Base-by-base conservation (phyloP, 1,140 invertebrate species). In the Octopus bimaculoides region DNA sequence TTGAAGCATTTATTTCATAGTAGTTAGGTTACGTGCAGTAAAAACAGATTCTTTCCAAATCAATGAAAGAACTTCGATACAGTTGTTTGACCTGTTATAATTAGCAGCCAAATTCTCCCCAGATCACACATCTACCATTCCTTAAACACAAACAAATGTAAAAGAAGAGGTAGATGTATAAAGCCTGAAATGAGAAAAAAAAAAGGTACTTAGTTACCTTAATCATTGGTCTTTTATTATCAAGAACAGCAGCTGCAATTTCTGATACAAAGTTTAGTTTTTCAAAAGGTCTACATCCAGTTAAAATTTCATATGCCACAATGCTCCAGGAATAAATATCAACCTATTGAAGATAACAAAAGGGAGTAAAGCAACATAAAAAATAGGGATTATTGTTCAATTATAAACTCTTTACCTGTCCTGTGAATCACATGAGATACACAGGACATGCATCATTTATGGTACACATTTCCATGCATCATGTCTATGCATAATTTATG, bases 301-400 rank as follows among this genome's bases (percentile, higher is more conserved):
- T 84, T 53, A 85, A 41, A 10, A 87, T 80, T 77, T 88, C 86
- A 82, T 87, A 85, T 4, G 84, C 82, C 14, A 86, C 82, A 85
- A 88, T 88, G 8, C 82, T 81, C 78, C 84, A 84, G 26, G 86
- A 86, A 81, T 87, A 88, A 54, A 88, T 85, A 77, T 88, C 87
- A 52, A 88, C 85, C 87, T 88, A 78, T 8, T 81, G 52, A 81
- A 77, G 52, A 66, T 66, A 1, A 77, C 69, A 5, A 77, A 54
- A 74, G 9, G 17, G 56, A 76, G 55, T 66, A 6, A 78, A 20
- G 69, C 41, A 54, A 66, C 52, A 78, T 12, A 66, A 66, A 52
- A 1, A 69, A 20, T 61, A 12, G 69, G n/a, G 9, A 20, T 41
- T 26, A 17, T 53, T 53, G 17, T 8, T n/a, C 54, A 54, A 17